Evolutionary conservation across 2,888 invertebrate genomes (phyloP).

Genomic region (Synanthedon vespiformis): DNA sequence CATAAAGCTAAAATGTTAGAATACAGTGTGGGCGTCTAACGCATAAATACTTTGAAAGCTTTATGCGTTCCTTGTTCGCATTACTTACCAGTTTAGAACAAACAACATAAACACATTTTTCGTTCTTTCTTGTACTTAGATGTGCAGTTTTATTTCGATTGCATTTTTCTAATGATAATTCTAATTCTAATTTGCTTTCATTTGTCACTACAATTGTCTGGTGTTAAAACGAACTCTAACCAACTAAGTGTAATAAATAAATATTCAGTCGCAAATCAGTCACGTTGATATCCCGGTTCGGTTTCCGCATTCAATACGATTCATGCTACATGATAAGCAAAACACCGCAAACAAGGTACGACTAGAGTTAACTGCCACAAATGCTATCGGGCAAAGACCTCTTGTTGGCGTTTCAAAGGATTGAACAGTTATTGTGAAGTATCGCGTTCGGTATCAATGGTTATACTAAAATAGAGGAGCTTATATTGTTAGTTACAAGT

Average conservation of each 20-base stretch:
- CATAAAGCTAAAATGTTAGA: too few species aligned
- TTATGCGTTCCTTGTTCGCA: too few species aligned
- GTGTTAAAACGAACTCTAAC: conserved; percentile 1
- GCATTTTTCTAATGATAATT: too few species aligned
- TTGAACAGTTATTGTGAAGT: not conserved
- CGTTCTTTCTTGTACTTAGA: too few species aligned
- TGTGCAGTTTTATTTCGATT: too few species aligned
- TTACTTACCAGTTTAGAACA: too few species aligned
- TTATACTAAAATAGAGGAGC: not conserved
- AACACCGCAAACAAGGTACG: conserved; percentile 3
- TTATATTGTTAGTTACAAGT: too few species aligned
- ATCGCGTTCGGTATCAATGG: not conserved
- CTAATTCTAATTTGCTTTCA: too few species aligned
- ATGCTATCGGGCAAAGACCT: not conserved
- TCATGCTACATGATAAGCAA: conserved; percentile 29
- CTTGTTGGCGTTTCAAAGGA: not conserved
- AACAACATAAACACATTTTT: not conserved
- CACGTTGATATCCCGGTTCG: conserved; percentile 11
- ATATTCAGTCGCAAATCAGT: conserved; percentile 19
- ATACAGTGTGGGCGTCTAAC: too few species aligned
- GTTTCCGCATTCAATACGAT: conserved; percentile 37
- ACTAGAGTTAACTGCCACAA: not conserved
- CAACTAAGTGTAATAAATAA: conserved; percentile 1
- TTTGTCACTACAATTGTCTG: too few species aligned
- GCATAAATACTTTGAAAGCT: too few species aligned